A percentile compares a stretch with the other conserved stretches of the same genome.
phyloP scores from a whole-genome alignment of 2,888 invertebrate species.

The Drosophila mayaguana region DNA sequence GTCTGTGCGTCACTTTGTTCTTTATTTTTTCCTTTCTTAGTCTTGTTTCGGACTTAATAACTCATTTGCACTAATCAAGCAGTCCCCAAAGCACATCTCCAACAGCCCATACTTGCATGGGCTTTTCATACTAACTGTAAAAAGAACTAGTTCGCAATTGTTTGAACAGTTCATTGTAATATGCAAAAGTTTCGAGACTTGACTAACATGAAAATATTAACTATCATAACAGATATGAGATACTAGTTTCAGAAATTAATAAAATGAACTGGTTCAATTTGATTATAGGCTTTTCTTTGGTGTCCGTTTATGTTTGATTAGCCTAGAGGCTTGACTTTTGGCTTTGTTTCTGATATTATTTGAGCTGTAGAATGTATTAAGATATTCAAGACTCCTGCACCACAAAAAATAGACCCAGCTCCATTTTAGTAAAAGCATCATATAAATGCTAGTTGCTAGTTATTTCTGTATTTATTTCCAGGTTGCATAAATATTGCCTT shows the following conservation, averaged over 20 bases:
- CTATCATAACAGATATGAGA: too few relatives aligned
- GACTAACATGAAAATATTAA: too few relatives aligned
- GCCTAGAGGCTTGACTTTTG: too few relatives aligned
- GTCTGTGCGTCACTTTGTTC: conserved; percentile 48
- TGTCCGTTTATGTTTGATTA: neutral
- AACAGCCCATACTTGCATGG: neutral
- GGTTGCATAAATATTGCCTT: too few relatives aligned
- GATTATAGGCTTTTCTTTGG: too few relatives aligned
- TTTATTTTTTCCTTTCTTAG: conserved; percentile 7
- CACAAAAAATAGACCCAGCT: neutral
- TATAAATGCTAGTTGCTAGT: too few relatives aligned
- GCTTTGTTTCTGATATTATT: too few relatives aligned
- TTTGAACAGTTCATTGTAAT: neutral
- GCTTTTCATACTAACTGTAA: neutral
- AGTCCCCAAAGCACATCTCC: conserved; percentile 35
- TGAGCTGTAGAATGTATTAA: too few relatives aligned
- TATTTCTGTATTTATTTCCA: too few relatives aligned
- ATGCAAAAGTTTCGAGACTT: too few relatives aligned
- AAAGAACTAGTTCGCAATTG: conserved; percentile 1
- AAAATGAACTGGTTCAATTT: neutral
- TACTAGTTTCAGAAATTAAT: too few relatives aligned
- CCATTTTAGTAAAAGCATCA: too few relatives aligned
- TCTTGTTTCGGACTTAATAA: conserved; percentile 62
- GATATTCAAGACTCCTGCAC: neutral
- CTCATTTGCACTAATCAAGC: conserved; percentile 73